Evolutionary conservation across 2,113 vertebrate species (phyloP), one percentile per base, ranked within the genome.

Genomic region (Cacatua alba): DNA sequence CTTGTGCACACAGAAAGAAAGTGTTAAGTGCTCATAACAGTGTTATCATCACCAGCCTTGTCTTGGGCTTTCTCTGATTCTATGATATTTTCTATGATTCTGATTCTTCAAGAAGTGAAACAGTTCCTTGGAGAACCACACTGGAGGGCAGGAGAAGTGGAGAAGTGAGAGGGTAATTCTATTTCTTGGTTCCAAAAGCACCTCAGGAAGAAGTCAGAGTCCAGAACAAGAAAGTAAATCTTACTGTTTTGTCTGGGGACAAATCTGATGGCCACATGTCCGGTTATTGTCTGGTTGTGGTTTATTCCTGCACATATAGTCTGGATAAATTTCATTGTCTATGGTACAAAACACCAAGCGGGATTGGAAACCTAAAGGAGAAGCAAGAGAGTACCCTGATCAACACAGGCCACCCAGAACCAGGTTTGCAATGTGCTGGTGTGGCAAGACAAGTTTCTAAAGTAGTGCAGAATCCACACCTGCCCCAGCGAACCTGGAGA

Each of bases 321-420:
- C 99, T 0, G 99, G 98, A 74, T 99, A 99, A 71, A 98, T 98
- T 97, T 99, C 99, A 12, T 98, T 98, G 95, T 99, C 99, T 6
- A 98, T 97, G 87, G 98, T 98, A 87, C 99, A 99, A 97, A 99
- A 99, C 57, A 99, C 99, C 53, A 95, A 91, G 7, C 99, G 99
- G 4, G 99, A 97, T 74, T 99, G 99, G 97, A 98, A 99, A 75
- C 99, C 99, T 99, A 64, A 37, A 83, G 62, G 35, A 65, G 46
- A 86, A 29, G 25, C 37, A 63, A 16, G 29, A 96, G 25, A 69
- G 17, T 7, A 72, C 49, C 23, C 41, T 83, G 48, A 37, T 87
- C 39, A 92, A 23, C 19, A 43, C 28, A 55, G 64, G 37, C 9
- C 33, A 63, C 28, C 11, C 46, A 86, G 51, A 44, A 62, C 14